Conservation (phyloP, 2,113 vertebrate genomes). For the Epinephelus moara region DNA sequence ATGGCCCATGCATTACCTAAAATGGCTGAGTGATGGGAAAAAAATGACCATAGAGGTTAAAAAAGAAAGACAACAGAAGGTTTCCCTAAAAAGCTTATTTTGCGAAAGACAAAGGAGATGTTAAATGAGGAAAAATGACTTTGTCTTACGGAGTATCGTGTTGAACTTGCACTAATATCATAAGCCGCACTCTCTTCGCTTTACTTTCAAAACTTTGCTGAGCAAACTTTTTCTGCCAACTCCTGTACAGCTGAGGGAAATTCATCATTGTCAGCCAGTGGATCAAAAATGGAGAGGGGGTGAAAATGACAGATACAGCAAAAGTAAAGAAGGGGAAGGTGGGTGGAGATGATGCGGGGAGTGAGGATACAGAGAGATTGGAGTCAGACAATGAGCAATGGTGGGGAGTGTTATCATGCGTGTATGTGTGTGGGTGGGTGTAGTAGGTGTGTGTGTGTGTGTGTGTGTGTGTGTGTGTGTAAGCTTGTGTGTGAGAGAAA, state of each 20-base stretch:
- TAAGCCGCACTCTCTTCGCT: constrained; percentile 59
- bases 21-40: constrained; percentile 34
- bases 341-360: constrained; percentile 75
- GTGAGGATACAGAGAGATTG: constrained; percentile 69
- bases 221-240: constrained; percentile 78
- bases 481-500: background rate
- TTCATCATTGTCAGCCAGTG: constrained; percentile 81
- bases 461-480: background rate
- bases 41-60: constrained; percentile 4
- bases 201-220: constrained; percentile 78
- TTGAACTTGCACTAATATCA: constrained; percentile 72
- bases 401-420: constrained; percentile 58
- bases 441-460: constrained; percentile 38
- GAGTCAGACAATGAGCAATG: constrained; percentile 75
- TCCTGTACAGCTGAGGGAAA: constrained; percentile 73
- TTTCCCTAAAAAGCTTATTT: constrained; percentile 55
- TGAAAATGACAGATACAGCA: constrained; percentile 80
- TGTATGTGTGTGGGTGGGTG: constrained; percentile 35
- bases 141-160: constrained; percentile 57
- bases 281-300: constrained; percentile 79
- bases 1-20: constrained; percentile 20
- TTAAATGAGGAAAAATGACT: constrained; percentile 65
- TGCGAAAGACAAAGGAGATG: constrained; percentile 37
- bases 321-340: constrained; percentile 75
- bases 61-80: constrained; percentile 16